Evolutionary conservation across 2,797 vertebrate species (phyloP), one percentile per base, ranked within the genome.

Genomic region (Coendou prehensilis): DNA sequence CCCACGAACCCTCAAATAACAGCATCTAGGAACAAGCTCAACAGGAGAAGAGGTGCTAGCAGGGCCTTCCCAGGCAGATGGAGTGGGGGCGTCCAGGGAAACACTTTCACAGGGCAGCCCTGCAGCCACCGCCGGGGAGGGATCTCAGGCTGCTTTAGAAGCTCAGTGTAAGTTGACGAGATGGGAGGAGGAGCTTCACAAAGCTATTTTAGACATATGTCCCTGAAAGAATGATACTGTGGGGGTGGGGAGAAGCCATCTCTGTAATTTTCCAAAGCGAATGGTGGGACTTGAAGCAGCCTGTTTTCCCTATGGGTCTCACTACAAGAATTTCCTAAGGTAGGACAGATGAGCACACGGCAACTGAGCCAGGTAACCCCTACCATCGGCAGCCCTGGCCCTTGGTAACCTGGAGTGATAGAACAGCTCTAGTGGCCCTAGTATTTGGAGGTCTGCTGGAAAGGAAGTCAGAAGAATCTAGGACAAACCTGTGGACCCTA

Each of bases 321-420:
- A 6, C 54, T 20, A 22, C 10, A 3, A 18, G 71, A 17, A 37
- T 20, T 87, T 64, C n/a, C 82, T 5, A 7, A 5, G 20, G 30
- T 22, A 37, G 63, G 47, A 52, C 0, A 64, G 61, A 17, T 9
- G 4, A 56, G 9, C 56, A 56, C 64, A 3, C 11, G 37, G 87
- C 67, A 1, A 5, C 41, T 50, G 18, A 41, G 28, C 41, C 63
- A 5, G 63, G 18, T 0, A 47, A 61, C 9, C 23, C 33, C 22
- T 15, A 3, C 63, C 30, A 3, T 6, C 4, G 1, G 33, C 15
- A 0, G 0, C 54, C 52, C 22, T 13, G 17, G 11, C 63, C 87
- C 54, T 45, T 20, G 15, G 30, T 6, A 10, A 47, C 13, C 4
- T 30, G 37, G n/a, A 41, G 23, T 11, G 9, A 45, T 14, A 61